Base-by-base conservation (phyloP, 2,797 vertebrate species). In the Selene dorsalis region DNA sequence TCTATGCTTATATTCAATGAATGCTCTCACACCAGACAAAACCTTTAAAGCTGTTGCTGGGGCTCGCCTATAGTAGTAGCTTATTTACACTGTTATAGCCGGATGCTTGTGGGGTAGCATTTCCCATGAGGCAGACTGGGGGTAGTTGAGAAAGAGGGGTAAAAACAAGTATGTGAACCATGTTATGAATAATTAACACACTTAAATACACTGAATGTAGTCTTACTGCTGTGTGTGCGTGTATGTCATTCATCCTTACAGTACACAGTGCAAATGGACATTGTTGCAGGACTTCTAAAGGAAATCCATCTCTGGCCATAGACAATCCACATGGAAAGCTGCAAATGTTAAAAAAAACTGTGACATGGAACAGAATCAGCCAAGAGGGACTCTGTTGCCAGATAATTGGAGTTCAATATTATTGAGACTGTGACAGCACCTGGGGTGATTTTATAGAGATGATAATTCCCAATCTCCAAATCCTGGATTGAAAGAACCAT, bases 131-230 rank as follows among this genome's bases (percentile, higher is more conserved):
- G 56, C 45, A 57, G 55, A 75, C 39, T 1, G 58, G 39, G 17
- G 6, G 55, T 30, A 35, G 56, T 71, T 63, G 50, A 79, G 30
- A 47, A 17, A 65, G 30, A 72, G 30, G 30, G 79, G 2, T 66
- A 57, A 69, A 60, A 71, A 73, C 17, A 57, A 77, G 63, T 66
- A 69, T 72, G 59, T 69, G 72, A 89, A 60, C 61, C 77, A 67
- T 64, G 73, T 57, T 67, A 75, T 84, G 52, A 84, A 87, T 85
- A 78, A 87, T 78, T 72, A 79, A 77, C 69, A 38, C 61, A 63
- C 57, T 82, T 69, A 73, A 89, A 80, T 71, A 64, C 62, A 69
- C 52, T 32, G 24, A 56, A 22, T 67, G 32, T 53, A 22, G 67
- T 26, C 60, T 74, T 20, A 43, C 2, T 57, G 45, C 38, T 41